phyloP scores from a whole-genome alignment of 2,113 vertebrate genomes.

The Odobenus rosmarus region DNA sequence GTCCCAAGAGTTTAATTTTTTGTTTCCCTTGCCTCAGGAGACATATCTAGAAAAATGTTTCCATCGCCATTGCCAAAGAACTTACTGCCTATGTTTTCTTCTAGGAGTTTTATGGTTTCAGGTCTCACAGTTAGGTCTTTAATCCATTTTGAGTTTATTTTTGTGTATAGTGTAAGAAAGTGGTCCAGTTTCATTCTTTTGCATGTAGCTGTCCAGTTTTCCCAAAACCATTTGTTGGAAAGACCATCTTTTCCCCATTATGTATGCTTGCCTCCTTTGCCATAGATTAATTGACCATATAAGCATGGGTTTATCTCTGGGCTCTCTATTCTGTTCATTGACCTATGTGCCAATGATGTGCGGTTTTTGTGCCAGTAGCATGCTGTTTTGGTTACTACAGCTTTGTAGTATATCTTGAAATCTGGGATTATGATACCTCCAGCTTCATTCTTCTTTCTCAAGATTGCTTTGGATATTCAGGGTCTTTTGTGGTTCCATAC shows the following conservation, averaged over 20 bases:
- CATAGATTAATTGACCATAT: background rate
- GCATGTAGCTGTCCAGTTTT: background rate
- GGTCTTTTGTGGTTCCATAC: background rate
- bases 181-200: background rate
- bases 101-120: background rate
- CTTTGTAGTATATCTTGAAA: background rate
- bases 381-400: background rate
- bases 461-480: background rate
- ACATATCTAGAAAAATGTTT: background rate
- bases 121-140: background rate
- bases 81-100: background rate
- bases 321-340: background rate
- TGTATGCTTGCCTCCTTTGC: background rate
- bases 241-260: background rate
- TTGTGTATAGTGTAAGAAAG: background rate
- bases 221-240: background rate
- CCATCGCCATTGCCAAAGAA: background rate
- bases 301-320: background rate
- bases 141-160: background rate
- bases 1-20: background rate
- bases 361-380: background rate
- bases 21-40: background rate
- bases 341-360: background rate
- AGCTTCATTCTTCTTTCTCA: background rate
- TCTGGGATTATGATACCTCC: background rate